Conservation (phyloP, 1,140 invertebrate genomes). For the Apis cerana region DNA sequence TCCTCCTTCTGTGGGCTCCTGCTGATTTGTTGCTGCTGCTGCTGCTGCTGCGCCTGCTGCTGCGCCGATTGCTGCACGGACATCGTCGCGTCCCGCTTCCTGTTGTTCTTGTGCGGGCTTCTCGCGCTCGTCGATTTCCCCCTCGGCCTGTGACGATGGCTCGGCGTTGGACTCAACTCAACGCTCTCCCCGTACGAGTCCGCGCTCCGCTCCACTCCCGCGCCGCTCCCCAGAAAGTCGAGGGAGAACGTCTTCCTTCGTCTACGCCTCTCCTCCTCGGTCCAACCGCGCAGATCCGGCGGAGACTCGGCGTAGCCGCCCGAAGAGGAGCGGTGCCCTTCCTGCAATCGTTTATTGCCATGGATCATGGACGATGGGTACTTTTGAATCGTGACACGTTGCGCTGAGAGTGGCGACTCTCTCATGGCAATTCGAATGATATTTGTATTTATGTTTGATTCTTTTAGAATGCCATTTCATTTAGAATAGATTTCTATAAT, state of each 20-base stretch:
- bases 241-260: constrained; percentile 86
- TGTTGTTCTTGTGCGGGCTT: constrained; percentile 75
- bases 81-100: constrained; percentile 73
- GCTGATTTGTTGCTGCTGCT: constrained; percentile 51
- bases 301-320: constrained; percentile 90
- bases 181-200: constrained; percentile 77
- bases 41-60: constrained; percentile 55
- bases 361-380: too few species aligned
- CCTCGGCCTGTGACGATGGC: constrained; percentile 80
- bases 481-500: too few species aligned
- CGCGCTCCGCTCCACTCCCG: constrained; percentile 77
- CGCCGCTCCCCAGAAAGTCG: constrained; percentile 83
- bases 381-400: too few species aligned
- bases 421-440: too few species aligned
- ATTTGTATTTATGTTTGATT: too few species aligned
- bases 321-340: constrained; percentile 88
- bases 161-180: constrained; percentile 81
- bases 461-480: too few species aligned
- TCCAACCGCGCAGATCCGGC: constrained; percentile 85
- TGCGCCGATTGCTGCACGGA: constrained; percentile 76
- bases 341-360: constrained; percentile 49
- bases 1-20: constrained; percentile 78
- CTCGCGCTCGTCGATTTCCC: constrained; percentile 71
- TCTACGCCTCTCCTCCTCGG: constrained; percentile 84
- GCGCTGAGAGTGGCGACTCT: too few species aligned